Evolutionary conservation across 1,140 invertebrate species (phyloP).

Genomic region (Campoletis sonorensis): DNA sequence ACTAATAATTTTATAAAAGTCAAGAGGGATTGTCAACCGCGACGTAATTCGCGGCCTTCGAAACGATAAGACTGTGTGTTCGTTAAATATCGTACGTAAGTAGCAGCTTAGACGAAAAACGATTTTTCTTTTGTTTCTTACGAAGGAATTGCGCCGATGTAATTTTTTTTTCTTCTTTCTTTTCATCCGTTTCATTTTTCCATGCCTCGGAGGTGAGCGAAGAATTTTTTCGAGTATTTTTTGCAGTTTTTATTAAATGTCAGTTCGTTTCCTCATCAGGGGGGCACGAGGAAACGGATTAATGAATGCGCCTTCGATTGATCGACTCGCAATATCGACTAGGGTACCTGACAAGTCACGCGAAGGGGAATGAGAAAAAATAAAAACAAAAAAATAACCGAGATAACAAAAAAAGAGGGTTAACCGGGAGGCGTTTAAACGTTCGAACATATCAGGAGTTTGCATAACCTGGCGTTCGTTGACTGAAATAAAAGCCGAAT

Average conservation of each 20-base stretch:
- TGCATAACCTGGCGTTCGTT: constrained; percentile 67
- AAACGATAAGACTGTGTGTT: constrained; percentile 73
- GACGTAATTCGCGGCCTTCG: constrained; percentile 45
- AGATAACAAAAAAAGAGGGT: constrained; percentile 23
- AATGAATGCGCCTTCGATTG: neutral
- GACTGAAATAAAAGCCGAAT: constrained; percentile 53
- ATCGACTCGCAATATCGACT: constrained; percentile 60
- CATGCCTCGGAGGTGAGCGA: constrained; percentile 24
- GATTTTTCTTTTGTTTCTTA: constrained; percentile 58
- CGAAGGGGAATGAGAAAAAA: constrained; percentile 38
- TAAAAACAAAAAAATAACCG: constrained; percentile 31
- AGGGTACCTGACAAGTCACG: constrained; percentile 69
- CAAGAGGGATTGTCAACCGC: constrained; percentile 48
- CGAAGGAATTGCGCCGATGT: constrained; percentile 48
- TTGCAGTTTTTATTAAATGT: neutral
- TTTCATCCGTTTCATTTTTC: neutral
- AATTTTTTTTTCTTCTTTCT: constrained; percentile 8
- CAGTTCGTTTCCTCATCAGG: neutral
- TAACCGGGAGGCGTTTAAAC: constrained; percentile 44
- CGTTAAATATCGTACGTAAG: constrained; percentile 68
- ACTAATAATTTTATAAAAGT: constrained; percentile 41
- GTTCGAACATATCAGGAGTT: constrained; percentile 69
- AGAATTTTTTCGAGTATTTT: constrained; percentile 40
- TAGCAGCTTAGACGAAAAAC: constrained; percentile 62
- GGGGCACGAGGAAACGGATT: neutral